These are phyloP conservation scores for Hyperoplus lanceolatus DNA, from an alignment of 2,797 vertebrate genomes.

Conservation along the genomic window DNA sequence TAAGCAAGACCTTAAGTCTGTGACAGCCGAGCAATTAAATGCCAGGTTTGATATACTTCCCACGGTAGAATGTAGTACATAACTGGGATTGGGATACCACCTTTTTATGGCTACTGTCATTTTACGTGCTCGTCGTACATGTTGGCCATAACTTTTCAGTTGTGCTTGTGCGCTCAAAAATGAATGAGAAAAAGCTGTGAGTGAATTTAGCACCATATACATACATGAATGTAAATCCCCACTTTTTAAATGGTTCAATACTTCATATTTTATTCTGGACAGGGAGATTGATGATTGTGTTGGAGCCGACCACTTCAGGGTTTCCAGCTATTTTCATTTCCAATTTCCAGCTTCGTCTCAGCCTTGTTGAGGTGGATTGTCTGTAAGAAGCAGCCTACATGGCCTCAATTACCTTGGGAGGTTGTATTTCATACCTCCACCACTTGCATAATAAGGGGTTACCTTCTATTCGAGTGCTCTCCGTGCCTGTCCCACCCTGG, in stretches of 20 bases:
- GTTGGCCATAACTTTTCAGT: slow-evolving; percentile 9
- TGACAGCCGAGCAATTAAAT: slow-evolving; percentile 58
- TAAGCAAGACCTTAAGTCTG: slow-evolving; percentile 29
- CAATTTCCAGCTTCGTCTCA: slow-evolving; percentile 37
- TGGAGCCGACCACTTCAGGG: slow-evolving; percentile 13
- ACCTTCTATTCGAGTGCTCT: slow-evolving; percentile 70
- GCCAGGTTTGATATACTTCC: slow-evolving; percentile 44
- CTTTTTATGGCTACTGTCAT: slow-evolving; percentile 16
- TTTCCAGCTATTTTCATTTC: slow-evolving; percentile 54
- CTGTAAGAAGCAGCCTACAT: slow-evolving; percentile 50
- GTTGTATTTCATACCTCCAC: slow-evolving; percentile 60
- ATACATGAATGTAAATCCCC: not conserved
- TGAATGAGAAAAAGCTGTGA: not conserved
- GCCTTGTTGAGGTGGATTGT: slow-evolving; percentile 49
- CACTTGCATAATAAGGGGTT: slow-evolving; percentile 68
- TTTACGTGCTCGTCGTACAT: slow-evolving; percentile 16
- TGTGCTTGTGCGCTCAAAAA: not conserved
- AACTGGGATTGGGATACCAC: slow-evolving; percentile 34
- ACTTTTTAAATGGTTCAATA: slow-evolving; percentile 26
- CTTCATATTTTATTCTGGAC: slow-evolving; percentile 36
- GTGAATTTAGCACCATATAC: slow-evolving; percentile 7
- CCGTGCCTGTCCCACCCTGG: slow-evolving; percentile 70
- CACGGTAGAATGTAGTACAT: slow-evolving; percentile 20
- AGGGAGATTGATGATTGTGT: slow-evolving; percentile 42
- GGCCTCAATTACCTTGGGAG: slow-evolving; percentile 73